Percentiles rank a stretch among this genome's conserved stretches.
Evolutionary conservation across 1,140 invertebrate species (phyloP).

Genomic region (Drosophila ercepeae): DNA sequence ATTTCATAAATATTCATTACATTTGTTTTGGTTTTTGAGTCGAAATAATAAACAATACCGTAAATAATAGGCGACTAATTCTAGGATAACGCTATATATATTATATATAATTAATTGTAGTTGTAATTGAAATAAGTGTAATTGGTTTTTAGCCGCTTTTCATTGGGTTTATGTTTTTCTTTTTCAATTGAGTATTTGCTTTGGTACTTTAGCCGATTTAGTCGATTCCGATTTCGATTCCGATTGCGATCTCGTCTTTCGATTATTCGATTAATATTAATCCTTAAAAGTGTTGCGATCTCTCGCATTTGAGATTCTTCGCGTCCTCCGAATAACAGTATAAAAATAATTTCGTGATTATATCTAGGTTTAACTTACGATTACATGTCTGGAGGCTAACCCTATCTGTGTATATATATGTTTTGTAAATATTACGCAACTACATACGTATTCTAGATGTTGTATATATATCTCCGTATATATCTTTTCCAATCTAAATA

Average conservation of each 20-base stretch:
- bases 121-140: constrained; percentile 75
- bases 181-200: constrained; percentile 81
- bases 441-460: constrained; percentile 72
- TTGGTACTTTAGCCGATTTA: constrained; percentile 84
- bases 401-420: constrained; percentile 54
- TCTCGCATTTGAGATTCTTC: constrained; percentile 8
- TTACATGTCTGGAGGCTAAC: constrained; percentile 47
- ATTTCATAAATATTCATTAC: constrained; percentile 52
- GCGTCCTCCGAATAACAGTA: constrained; percentile 62
- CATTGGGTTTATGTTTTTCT: constrained; percentile 43
- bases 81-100: constrained; percentile 58
- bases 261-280: constrained; percentile 59
- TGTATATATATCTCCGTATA: constrained; percentile 56
- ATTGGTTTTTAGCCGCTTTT: constrained; percentile 48
- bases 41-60: constrained; percentile 35
- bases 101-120: constrained; percentile 52
- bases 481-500: constrained; percentile 58
- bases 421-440: constrained; percentile 75
- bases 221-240: constrained; percentile 79
- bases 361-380: constrained; percentile 72
- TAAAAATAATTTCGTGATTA: constrained; percentile 78
- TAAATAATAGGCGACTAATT: constrained; percentile 62
- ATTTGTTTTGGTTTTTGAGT: constrained; percentile 9
- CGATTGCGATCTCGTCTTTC: constrained; percentile 46
- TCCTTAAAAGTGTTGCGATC: constrained; percentile 57